phyloP scores from a whole-genome alignment of 2,797 vertebrate genomes.

The Melanotaenia boesemani region DNA sequence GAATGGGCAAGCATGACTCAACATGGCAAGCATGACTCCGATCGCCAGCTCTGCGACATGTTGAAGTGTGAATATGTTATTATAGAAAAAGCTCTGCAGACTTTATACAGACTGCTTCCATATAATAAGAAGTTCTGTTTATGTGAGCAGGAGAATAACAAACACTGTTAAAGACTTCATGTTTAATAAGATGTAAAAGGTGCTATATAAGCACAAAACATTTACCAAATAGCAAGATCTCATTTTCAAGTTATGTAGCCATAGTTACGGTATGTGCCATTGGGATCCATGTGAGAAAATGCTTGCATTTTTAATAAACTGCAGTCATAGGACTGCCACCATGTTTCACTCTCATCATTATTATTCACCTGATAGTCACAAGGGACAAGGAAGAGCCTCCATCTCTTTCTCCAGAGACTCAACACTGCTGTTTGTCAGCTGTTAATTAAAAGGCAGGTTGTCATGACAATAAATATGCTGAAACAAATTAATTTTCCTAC shows the following conservation, averaged over 20 bases:
- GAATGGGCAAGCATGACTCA: too few relatives aligned
- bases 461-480: constrained; percentile 69
- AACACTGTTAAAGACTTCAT: too few relatives aligned
- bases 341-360: not conserved
- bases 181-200: not conserved
- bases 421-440: constrained; percentile 53
- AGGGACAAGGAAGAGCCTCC: constrained; percentile 4
- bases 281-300: not conserved
- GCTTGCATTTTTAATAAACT: not conserved
- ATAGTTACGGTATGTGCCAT: not conserved
- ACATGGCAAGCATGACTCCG: too few relatives aligned
- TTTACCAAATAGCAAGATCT: not conserved
- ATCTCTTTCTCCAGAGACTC: constrained; percentile 33
- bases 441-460: constrained; percentile 76
- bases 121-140: too few relatives aligned
- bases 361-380: constrained; percentile 29
- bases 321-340: not conserved
- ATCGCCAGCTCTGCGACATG: too few relatives aligned
- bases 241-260: not conserved
- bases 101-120: too few relatives aligned
- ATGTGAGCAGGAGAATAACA: too few relatives aligned
- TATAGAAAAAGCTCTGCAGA: too few relatives aligned
- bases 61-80: too few relatives aligned
- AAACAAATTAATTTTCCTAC: constrained; percentile 74
- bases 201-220: not conserved